phyloP scores from a whole-genome alignment of 2,888 invertebrate genomes.

The Cheilosia vernalis region DNA sequence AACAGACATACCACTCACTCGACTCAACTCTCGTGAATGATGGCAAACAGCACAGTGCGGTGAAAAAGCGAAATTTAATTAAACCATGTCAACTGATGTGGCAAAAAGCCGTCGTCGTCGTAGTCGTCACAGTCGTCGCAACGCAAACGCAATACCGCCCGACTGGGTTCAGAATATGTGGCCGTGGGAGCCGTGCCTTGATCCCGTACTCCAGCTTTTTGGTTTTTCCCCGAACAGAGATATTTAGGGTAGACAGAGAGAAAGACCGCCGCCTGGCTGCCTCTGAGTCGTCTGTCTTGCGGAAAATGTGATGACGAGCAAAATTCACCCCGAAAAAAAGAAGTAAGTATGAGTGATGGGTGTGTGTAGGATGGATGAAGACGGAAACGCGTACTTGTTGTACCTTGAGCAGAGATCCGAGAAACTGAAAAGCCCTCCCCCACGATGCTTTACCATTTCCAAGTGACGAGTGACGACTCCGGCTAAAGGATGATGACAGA shows the following conservation, averaged over 20 bases:
- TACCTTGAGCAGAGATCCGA: constrained; percentile 47
- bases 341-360: constrained; percentile 8
- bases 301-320: constrained; percentile 71
- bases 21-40: constrained; percentile 58
- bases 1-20: constrained; percentile 31
- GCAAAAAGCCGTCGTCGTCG: constrained; percentile 70
- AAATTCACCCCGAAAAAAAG: constrained; percentile 51
- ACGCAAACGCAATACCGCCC: constrained; percentile 38
- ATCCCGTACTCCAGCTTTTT: constrained; percentile 14
- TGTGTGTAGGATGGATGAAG: constrained; percentile 24
- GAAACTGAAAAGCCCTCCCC: constrained; percentile 14
- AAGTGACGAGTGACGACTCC: constrained; percentile 45
- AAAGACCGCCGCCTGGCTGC: constrained; percentile 56
- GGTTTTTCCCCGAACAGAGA: constrained; percentile 36
- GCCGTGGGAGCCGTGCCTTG: constrained; percentile 4
- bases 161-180: constrained; percentile 29
- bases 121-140: constrained; percentile 29
- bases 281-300: constrained; percentile 59
- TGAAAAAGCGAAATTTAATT: constrained; percentile 78
- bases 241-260: constrained; percentile 58
- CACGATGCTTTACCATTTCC: neutral
- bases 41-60: constrained; percentile 72
- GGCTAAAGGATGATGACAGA: constrained; percentile 72
- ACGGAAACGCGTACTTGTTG: constrained; percentile 70
- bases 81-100: constrained; percentile 77